These are phyloP conservation scores for Hemiscyllium ocellatum DNA, from an alignment of 2,113 vertebrate genomes.

Conservation along the genomic window DNA sequence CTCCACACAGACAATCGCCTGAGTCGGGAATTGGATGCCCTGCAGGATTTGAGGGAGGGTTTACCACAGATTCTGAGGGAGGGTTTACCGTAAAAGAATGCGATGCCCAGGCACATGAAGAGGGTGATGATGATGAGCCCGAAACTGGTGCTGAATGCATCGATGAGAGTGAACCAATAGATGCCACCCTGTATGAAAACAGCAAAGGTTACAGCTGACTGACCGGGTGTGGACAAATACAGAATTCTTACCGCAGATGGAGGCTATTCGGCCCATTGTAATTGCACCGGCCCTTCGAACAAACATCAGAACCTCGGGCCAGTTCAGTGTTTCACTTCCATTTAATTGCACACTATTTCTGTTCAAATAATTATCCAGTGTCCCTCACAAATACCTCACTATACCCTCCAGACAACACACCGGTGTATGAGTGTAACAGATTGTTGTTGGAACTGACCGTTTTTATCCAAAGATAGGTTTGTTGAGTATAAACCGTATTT, in stretches of 20 bases:
- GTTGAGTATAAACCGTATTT: background rate
- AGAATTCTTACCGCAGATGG: background rate
- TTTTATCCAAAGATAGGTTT: background rate
- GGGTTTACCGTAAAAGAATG: slow-evolving; percentile 67
- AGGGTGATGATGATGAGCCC: slow-evolving; percentile 75
- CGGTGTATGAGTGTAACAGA: background rate
- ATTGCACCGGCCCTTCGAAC: no score
- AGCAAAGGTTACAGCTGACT: background rate
- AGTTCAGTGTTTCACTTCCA: no score
- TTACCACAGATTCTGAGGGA: slow-evolving; percentile 50
- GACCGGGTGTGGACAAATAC: background rate
- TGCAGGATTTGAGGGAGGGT: background rate
- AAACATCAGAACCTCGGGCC: no score
- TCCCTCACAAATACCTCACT: no score
- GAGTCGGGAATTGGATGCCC: no score
- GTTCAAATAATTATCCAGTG: no score
- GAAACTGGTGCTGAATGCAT: slow-evolving; percentile 73
- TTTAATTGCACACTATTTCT: no score
- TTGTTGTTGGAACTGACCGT: background rate
- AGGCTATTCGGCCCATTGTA: no score
- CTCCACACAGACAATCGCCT: no score
- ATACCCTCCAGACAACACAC: no score
- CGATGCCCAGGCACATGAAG: slow-evolving; percentile 73
- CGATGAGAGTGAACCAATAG: slow-evolving; percentile 76
- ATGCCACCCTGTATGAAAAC: slow-evolving; percentile 63